A percentile compares a stretch with the other conserved stretches of the same genome.
These are phyloP conservation scores for Tachycineta bicolor DNA, from an alignment of 2,113 vertebrate species.

Conservation along the genomic window DNA sequence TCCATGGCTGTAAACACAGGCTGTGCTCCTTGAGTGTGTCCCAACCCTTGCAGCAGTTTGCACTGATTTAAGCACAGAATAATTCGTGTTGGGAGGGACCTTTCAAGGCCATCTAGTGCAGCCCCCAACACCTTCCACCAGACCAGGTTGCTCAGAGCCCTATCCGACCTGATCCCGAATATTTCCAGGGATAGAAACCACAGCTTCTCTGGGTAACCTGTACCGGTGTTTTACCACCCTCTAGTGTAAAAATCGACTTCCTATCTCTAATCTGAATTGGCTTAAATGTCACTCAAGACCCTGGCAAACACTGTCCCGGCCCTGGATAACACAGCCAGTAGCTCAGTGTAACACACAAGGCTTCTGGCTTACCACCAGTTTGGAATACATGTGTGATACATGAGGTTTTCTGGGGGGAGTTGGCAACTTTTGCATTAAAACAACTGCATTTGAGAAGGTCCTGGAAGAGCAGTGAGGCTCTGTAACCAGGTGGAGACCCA, in stretches of 20 bases:
- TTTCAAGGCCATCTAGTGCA: neutral
- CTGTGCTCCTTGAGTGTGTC: neutral
- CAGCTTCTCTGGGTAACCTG: neutral
- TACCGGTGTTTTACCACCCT: neutral
- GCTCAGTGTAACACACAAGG: fast-evolving
- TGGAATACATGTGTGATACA: fast-evolving
- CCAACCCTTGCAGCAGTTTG: neutral
- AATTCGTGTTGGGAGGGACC: neutral
- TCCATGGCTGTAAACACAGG: neutral
- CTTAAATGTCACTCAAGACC: neutral
- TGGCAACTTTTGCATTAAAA: neutral
- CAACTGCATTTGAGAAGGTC: fast-evolving
- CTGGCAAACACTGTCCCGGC: neutral
- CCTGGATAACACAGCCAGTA: neutral
- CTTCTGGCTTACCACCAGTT: neutral
- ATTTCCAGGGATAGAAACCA: neutral
- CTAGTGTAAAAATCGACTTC: neutral
- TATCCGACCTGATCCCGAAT: neutral
- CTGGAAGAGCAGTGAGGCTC: neutral
- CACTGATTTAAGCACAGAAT: neutral
- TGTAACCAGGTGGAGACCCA: neutral
- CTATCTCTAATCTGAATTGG: neutral
- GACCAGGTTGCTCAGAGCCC: neutral
- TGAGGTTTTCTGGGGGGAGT: neutral
- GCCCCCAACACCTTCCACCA: neutral